Evolutionary conservation across 2,888 invertebrate genomes (phyloP), one percentile per base, ranked within the genome.

Genomic region (Elmis aenea): DNA sequence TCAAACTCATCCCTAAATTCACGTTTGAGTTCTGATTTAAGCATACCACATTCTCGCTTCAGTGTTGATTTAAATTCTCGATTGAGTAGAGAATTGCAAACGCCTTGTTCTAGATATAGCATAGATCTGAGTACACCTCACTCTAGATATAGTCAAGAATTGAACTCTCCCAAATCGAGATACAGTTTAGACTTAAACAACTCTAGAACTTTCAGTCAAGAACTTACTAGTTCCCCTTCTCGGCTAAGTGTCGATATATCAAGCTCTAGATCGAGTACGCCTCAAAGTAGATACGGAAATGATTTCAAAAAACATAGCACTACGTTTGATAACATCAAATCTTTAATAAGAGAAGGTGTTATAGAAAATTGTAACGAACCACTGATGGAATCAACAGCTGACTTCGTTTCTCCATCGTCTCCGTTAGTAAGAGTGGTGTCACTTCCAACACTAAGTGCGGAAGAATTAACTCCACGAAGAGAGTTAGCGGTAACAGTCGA

Each of bases 271-370:
- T 63, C 62, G 8, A 65, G 63, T 42, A 66, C 67, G 1, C 77
- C 77, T 5, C 75, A 75, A 51, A 75, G 70, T 55, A 58, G 61
- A 45, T 56, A 58, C 36, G 70, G 73, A 56, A 66, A 74, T 5
- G 82, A 82, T 57, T 75, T 77, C 51, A 82, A 81, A 57, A 79
- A 83, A 56, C 82, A 81, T 66, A 83, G 82, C 48, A 81, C 81
- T 24, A 84, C 84, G 5, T 85, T 85, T 62, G 84, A 85, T 70
- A 83, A 84, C 59, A 81, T 85, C 53, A 80, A 81, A 59, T 82
- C 82, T 22, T 66, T 85, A 48, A 75, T 85, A 45, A 79, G 79
- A 54, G 84, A 85, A 61, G 82, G 81, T 12, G 76, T 79, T 46
- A 73, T 81, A 9, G 76, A 77, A 46, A 73, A 73, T 54, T 65